Percentiles rank a stretch among this genome's conserved stretches.
These are phyloP conservation scores for Drosophila mimica DNA, from an alignment of 2,888 invertebrate genomes.

Conservation along the genomic window DNA sequence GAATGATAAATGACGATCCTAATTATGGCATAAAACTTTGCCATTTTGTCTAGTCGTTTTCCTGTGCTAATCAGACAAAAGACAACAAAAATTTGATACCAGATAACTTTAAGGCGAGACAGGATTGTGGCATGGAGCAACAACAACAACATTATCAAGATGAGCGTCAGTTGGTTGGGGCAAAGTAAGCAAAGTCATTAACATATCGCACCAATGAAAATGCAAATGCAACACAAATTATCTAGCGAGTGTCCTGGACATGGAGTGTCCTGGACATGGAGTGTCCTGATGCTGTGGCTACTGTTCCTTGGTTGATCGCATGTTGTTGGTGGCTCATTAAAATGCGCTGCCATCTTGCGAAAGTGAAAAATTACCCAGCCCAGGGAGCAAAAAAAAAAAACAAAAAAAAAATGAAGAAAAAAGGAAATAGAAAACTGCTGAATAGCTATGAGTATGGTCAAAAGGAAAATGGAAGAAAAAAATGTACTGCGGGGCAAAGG, in stretches of 20 bases:
- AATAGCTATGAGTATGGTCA: slow-evolving; percentile 33
- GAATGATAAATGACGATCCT: slow-evolving; percentile 67
- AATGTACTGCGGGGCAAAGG: slow-evolving; percentile 51
- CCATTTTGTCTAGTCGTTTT: slow-evolving; percentile 37
- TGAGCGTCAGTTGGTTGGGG: slow-evolving; percentile 3
- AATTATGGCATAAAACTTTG: slow-evolving; percentile 56
- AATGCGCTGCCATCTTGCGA: slow-evolving; percentile 82
- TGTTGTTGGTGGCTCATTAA: slow-evolving; percentile 68
- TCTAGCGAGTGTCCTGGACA: slow-evolving; percentile 37
- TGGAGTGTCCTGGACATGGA: slow-evolving; percentile 11
- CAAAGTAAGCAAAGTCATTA: slow-evolving; percentile 76
- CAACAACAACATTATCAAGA: slow-evolving; percentile 49
- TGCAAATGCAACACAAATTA: slow-evolving; percentile 77
- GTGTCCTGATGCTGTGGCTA: slow-evolving; percentile 16
- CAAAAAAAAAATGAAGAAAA: slow-evolving; percentile 6
- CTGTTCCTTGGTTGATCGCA: slow-evolving; percentile 54
- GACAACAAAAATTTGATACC: slow-evolving; percentile 10
- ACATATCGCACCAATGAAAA: slow-evolving; percentile 79
- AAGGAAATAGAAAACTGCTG: slow-evolving; percentile 6
- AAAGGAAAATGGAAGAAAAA: slow-evolving; percentile 54
- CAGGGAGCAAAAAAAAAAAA: slow-evolving; percentile 35
- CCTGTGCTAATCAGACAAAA: slow-evolving; percentile 54
- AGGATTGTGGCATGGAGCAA: slow-evolving; percentile 16
- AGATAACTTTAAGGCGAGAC: slow-evolving; percentile 30
- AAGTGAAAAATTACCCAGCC: slow-evolving; percentile 83